Conservation (phyloP, 2,113 vertebrate species). For the Microcebus murinus region DNA sequence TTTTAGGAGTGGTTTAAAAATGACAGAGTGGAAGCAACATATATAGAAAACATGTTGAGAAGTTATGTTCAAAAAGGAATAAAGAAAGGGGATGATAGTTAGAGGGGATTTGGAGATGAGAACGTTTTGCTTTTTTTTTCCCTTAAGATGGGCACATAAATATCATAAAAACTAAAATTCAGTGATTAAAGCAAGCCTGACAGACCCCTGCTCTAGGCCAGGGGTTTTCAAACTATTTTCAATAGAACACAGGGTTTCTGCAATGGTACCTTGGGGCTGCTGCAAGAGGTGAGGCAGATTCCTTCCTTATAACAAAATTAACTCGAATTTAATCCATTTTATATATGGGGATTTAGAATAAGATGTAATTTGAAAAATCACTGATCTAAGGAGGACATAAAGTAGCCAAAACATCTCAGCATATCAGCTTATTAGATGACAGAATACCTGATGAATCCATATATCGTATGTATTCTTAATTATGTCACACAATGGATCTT, state of each 20-base stretch:
- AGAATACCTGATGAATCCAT: constrained; percentile 40
- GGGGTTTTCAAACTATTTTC: constrained; percentile 18
- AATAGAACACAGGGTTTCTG: background rate
- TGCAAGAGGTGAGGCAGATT: background rate
- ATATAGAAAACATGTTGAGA: background rate
- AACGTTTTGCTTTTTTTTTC: background rate
- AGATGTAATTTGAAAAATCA: constrained; percentile 57
- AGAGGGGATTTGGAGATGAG: background rate
- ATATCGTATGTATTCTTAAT: constrained; percentile 46
- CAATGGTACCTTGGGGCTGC: background rate
- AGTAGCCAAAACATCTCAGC: constrained; percentile 24
- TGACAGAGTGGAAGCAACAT: background rate
- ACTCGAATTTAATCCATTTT: constrained; percentile 51
- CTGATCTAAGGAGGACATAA: constrained; percentile 40
- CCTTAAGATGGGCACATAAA: background rate
- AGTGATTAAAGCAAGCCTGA: background rate
- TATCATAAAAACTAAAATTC: constrained; percentile 19
- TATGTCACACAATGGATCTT: constrained; percentile 55
- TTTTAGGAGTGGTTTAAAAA: background rate
- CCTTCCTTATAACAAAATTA: constrained; percentile 19
- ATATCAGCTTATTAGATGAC: constrained; percentile 10
- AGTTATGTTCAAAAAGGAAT: background rate
- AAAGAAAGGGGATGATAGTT: background rate
- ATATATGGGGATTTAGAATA: constrained; percentile 27
- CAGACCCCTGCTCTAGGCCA: background rate